These are phyloP conservation scores for Brevimyrus niger DNA, from an alignment of 2,113 vertebrate genomes.

Conservation along the genomic window DNA sequence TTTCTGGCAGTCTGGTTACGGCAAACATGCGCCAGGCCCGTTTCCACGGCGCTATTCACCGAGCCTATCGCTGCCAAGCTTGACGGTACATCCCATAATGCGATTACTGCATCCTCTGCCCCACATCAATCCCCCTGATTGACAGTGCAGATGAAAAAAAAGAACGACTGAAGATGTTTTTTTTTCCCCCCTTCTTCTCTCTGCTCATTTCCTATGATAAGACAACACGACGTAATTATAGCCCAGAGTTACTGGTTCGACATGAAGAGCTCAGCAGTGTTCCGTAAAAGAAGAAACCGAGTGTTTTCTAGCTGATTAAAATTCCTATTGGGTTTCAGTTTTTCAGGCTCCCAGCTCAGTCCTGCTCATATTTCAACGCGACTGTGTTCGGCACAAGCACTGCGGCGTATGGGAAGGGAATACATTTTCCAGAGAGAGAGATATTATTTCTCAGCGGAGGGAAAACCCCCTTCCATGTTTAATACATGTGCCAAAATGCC, in stretches of 20 bases:
- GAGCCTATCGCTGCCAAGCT: not conserved
- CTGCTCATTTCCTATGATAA: slow-evolving; percentile 31
- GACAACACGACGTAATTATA: slow-evolving; percentile 34
- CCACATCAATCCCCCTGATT: slow-evolving; percentile 22
- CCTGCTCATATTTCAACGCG: slow-evolving; percentile 7
- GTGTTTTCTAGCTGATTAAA: slow-evolving; percentile 43
- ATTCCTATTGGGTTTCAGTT: slow-evolving; percentile 32
- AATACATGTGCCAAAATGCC: not conserved
- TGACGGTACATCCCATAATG: not conserved
- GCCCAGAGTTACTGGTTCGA: slow-evolving; percentile 32
- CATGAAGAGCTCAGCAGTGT: slow-evolving; percentile 36
- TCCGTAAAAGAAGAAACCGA: slow-evolving; percentile 37
- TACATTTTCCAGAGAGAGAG: slow-evolving; percentile 14
- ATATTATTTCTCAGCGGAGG: not conserved
- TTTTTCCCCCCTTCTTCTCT: slow-evolving; percentile 9
- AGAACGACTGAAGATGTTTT: slow-evolving; percentile 16
- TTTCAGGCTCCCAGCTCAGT: slow-evolving; percentile 25
- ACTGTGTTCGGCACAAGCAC: slow-evolving; percentile 5
- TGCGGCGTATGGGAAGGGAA: slow-evolving; percentile 11
- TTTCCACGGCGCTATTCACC: not conserved
- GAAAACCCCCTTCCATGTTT: not conserved
- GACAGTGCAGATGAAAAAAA: slow-evolving; percentile 19
- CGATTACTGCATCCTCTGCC: slow-evolving; percentile 4
- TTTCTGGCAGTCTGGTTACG: not conserved
- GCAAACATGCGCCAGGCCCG: not conserved